Base-by-base conservation (phyloP, 2,797 vertebrate species). In the Coracias cyanogaster region DNA sequence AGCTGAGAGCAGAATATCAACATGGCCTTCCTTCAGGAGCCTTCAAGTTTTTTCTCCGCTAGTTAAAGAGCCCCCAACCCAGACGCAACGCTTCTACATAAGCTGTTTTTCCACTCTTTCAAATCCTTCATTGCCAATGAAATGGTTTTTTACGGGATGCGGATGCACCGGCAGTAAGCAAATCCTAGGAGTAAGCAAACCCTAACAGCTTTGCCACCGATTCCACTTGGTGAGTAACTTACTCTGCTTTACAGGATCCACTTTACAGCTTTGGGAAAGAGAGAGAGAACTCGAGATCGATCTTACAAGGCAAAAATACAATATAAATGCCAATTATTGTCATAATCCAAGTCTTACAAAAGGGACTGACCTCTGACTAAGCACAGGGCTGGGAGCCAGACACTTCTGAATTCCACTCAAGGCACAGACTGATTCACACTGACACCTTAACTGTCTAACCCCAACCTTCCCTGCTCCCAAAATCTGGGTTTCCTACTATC, bases 1-100 rank as follows among this genome's bases (percentile, higher is more conserved):
- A 94, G 95, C 89, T 91, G 94, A 84, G 91, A 94, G 90, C n/a
- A 45, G 95, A 97, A 94, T 93, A 94, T 95, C 96, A 97, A 97
- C 88, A 95, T 46, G 82, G 46, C 69, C n/a, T 82, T 96, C 69
- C 90, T 95, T 61, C 58, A 29, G 84, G 41, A 90, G 94, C 79
- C 87, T 92, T 78, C 70, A 11, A 82, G 94, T 85, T 95, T 69
- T 85, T 93, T 73, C 90, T 82, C 64, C 88, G 89, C 54, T 80
- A 33, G 90, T 82, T 85, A 84, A 84, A 94, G 78, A 88, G 83
- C 78, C 71, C 81, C 83, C 74, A 83, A 41, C 25, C 35, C 61
- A 18, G 6, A 51, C 31, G 39, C n/a, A 4, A n/a, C 73, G 24
- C 31, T 6, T 85, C 77, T 61, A 35, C 45, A 25, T 8, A 45